These are phyloP conservation scores for Eutrigla gurnardus DNA, from an alignment of 2,797 vertebrate genomes.

Conservation along the genomic window DNA sequence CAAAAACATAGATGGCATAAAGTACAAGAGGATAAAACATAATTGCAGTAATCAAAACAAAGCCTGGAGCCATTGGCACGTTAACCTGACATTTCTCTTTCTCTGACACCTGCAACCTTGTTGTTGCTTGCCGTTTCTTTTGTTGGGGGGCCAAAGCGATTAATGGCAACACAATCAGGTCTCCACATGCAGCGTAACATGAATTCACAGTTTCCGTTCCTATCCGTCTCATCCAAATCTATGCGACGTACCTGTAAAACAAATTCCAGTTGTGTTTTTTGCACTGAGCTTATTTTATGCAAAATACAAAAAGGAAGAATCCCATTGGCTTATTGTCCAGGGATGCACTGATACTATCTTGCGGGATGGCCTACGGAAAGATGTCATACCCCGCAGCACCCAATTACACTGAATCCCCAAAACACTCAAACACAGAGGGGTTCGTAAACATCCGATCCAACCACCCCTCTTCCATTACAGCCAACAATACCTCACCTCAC, in stretches of 20 bases:
- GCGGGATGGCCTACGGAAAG: background rate
- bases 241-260: background rate
- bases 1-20: conserved; percentile 24
- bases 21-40: conserved; percentile 52
- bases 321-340: no score
- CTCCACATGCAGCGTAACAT: conserved; percentile 25
- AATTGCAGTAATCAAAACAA: conserved; percentile 71
- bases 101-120: conserved; percentile 43
- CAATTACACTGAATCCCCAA: conserved; percentile 49
- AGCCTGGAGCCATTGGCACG: conserved; percentile 55
- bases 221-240: conserved; percentile 21
- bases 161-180: conserved; percentile 31
- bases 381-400: background rate
- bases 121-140: conserved; percentile 37
- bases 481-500: conserved; percentile 18
- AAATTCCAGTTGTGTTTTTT: background rate
- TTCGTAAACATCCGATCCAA: conserved; percentile 25
- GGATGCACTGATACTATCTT: background rate
- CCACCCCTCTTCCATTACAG: conserved; percentile 27
- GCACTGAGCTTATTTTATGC: background rate
- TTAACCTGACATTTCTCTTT: conserved; percentile 41
- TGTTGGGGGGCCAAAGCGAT: conserved; percentile 39
- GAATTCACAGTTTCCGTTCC: conserved; percentile 17
- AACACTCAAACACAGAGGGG: conserved; percentile 19
- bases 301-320: background rate